Conservation (phyloP, 2,888 invertebrate species). For the Microdon myrmicae region DNA sequence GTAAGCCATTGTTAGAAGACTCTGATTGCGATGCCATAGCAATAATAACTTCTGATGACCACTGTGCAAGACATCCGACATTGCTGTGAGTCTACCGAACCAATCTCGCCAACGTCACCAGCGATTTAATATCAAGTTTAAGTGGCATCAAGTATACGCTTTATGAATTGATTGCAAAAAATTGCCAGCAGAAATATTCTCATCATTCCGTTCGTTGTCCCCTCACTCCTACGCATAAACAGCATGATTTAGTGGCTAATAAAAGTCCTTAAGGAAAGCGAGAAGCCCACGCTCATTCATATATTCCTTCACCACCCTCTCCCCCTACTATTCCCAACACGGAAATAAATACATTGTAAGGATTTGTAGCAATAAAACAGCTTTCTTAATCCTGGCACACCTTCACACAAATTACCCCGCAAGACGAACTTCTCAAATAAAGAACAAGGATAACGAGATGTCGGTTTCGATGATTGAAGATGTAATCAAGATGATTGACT, state of each 20-base stretch:
- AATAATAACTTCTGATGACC: too few relatives aligned
- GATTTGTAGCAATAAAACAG: slow-evolving; percentile 28
- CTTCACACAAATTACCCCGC: slow-evolving; percentile 11
- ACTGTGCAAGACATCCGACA: too few relatives aligned
- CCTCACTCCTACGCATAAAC: slow-evolving; percentile 28
- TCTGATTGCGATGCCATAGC: too few relatives aligned
- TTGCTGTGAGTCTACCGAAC: too few relatives aligned
- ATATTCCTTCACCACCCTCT: too few relatives aligned
- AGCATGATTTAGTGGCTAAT: slow-evolving; percentile 31
- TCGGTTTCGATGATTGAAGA: slow-evolving; percentile 34
- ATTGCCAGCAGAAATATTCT: too few relatives aligned
- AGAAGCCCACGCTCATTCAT: slow-evolving; percentile 27
- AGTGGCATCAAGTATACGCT: too few relatives aligned
- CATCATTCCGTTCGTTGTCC: too few relatives aligned
- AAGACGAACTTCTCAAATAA: background rate
- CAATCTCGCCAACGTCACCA: too few relatives aligned
- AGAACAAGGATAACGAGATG: slow-evolving; percentile 36
- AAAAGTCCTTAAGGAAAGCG: slow-evolving; percentile 31
- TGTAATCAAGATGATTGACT: slow-evolving; percentile 44
- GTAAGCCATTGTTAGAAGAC: too few relatives aligned
- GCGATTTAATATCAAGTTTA: too few relatives aligned
- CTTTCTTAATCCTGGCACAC: slow-evolving; percentile 28
- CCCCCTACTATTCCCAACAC: slow-evolving; percentile 40
- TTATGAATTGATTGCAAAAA: too few relatives aligned
- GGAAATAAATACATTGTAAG: slow-evolving; percentile 29